phyloP scores from a whole-genome alignment of 2,797 vertebrate species.

The Passerculus sandwichensis region DNA sequence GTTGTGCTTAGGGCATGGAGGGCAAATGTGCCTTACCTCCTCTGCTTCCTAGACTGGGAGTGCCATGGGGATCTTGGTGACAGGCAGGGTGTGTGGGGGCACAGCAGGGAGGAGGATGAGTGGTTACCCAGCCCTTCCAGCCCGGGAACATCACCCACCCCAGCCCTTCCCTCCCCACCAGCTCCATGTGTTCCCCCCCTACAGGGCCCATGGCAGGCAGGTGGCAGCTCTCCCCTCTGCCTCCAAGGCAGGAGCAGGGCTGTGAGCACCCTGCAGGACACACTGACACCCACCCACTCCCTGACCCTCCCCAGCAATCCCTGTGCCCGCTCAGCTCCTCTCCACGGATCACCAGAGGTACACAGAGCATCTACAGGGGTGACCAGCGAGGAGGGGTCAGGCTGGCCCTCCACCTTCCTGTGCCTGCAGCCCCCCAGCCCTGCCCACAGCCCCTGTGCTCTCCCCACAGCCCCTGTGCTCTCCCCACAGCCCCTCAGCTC shows the following conservation, averaged over 20 bases:
- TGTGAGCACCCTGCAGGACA: background rate
- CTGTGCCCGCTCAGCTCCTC: background rate
- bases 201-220: background rate
- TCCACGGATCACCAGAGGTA: background rate
- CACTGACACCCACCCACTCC: background rate
- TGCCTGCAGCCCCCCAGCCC: fast-evolving
- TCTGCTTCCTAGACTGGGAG: background rate
- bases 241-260: fast-evolving
- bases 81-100: fast-evolving
- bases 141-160: background rate
- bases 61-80: background rate
- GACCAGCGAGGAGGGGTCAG: background rate
- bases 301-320: background rate
- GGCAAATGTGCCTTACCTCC: background rate
- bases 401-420: background rate
- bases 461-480: too few species aligned
- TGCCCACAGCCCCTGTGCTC: fast-evolving
- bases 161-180: background rate
- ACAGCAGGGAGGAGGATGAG: background rate
- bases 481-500: too few species aligned
- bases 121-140: background rate
- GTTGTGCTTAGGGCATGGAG: background rate
- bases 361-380: fast-evolving
- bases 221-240: background rate
- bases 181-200: background rate